These are phyloP conservation scores for Nothocercus nigrocapillus DNA, from an alignment of 2,113 vertebrate species.

Conservation along the genomic window DNA sequence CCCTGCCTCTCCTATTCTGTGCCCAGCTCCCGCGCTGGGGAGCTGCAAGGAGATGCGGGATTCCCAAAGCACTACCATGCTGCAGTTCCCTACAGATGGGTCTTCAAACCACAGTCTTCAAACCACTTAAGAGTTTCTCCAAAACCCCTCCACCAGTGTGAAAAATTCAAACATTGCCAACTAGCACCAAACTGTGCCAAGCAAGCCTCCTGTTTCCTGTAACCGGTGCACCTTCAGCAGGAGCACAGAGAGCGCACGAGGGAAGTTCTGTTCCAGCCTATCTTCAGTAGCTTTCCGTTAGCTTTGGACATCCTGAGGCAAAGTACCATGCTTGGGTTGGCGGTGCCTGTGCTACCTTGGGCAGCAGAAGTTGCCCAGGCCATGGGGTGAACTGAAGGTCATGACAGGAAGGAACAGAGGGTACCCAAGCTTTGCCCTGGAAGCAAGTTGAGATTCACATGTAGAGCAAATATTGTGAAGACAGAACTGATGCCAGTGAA, in stretches of 20 bases:
- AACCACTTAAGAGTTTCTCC: background rate
- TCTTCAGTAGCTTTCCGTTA: too few relatives aligned
- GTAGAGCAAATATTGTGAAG: background rate
- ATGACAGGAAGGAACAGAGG: background rate
- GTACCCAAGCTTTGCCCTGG: background rate
- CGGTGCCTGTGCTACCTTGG: too few relatives aligned
- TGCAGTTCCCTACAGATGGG: background rate
- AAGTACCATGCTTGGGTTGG: too few relatives aligned
- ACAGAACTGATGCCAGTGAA: background rate
- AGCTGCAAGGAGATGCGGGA: background rate
- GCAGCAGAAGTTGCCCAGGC: background rate
- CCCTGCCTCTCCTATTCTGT: background rate
- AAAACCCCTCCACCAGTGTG: background rate
- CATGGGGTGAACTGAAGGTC: background rate
- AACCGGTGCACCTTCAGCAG: background rate
- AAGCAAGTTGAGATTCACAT: background rate
- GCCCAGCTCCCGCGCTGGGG: background rate
- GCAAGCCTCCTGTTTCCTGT: background rate
- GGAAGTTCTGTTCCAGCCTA: too few relatives aligned
- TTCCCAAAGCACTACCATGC: background rate
- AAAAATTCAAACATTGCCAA: background rate
- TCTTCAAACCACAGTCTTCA: too few relatives aligned
- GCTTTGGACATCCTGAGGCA: too few relatives aligned
- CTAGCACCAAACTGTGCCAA: too few relatives aligned
- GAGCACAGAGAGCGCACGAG: background rate